Evolutionary conservation across 2,888 invertebrate genomes (phyloP).

Genomic region (Plagodis pulveraria): DNA sequence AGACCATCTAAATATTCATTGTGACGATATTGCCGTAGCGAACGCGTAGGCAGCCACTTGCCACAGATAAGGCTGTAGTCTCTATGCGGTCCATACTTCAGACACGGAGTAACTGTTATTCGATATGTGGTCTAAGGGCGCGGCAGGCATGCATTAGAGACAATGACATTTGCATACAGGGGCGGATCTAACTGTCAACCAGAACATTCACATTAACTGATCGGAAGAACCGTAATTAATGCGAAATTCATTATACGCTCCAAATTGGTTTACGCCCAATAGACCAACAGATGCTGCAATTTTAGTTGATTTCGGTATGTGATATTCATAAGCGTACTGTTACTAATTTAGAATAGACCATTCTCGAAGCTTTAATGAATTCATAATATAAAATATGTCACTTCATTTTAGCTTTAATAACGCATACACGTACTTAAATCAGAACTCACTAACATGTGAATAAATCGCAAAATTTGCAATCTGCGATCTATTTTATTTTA

Average conservation of each 20-base stretch:
- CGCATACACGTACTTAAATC: too few species aligned
- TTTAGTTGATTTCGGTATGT: too few species aligned
- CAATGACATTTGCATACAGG: conserved; percentile 81
- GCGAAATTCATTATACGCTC: conserved; percentile 67
- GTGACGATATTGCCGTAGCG: conserved; percentile 61
- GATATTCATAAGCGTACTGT: too few species aligned
- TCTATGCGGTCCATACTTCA: background rate
- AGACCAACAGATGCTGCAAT: too few species aligned
- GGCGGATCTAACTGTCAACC: conserved; percentile 80
- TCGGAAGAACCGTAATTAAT: conserved; percentile 66
- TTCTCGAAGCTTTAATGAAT: too few species aligned
- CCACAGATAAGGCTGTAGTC: background rate
- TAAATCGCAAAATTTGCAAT: too few species aligned
- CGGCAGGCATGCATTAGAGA: conserved; percentile 75
- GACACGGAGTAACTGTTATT: background rate
- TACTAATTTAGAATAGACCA: too few species aligned
- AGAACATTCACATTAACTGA: conserved; percentile 80
- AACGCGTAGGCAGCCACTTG: conserved; percentile 68
- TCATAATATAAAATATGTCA: too few species aligned
- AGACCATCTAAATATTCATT: conserved; percentile 73
- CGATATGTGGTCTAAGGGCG: conserved; percentile 53
- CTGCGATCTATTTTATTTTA: too few species aligned
- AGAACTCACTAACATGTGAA: too few species aligned
- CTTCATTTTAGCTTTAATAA: too few species aligned
- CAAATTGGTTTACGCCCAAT: conserved; percentile 48